A percentile compares a stretch with the other conserved stretches of the same genome.
Evolutionary conservation across 2,113 vertebrate genomes (phyloP).

Genomic region (Blennius ocellaris): DNA sequence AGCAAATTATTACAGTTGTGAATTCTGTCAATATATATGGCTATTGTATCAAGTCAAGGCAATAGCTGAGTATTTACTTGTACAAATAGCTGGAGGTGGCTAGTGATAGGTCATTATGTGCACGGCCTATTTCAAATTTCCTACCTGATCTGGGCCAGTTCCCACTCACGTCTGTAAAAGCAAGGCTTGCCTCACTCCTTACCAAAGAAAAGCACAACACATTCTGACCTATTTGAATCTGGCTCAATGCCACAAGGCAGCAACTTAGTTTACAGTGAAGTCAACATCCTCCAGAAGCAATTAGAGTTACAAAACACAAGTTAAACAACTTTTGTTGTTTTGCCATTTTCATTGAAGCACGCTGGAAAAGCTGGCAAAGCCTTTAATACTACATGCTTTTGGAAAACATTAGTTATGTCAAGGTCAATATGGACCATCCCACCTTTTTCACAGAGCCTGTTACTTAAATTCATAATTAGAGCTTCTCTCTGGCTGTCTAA

Average conservation of each 20-base stretch:
- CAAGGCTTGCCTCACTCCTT: constrained; percentile 21
- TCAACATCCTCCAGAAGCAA: background rate
- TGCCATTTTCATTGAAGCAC: background rate
- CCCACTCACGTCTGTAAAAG: constrained; percentile 22
- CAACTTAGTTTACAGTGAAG: background rate
- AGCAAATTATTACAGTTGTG: background rate
- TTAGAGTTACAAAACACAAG: background rate
- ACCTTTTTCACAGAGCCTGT: constrained; percentile 4
- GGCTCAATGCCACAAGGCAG: constrained; percentile 21
- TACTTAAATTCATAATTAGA: background rate
- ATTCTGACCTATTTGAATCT: constrained; percentile 21
- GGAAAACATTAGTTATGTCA: background rate
- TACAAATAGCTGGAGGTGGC: background rate
- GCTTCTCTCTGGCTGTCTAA: background rate
- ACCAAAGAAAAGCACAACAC: constrained; percentile 18
- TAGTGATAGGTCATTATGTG: constrained; percentile 34
- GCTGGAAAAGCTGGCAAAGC: background rate
- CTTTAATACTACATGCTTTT: background rate
- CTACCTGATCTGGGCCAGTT: constrained; percentile 20
- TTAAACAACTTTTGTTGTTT: background rate
- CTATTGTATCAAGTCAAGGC: constrained; percentile 19
- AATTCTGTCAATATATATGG: background rate
- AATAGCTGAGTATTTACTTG: constrained; percentile 28
- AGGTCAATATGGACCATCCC: background rate
- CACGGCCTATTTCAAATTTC: constrained; percentile 10